phyloP scores from a whole-genome alignment of 2,888 invertebrate genomes.

The Eueremaeus valkanovi region DNA sequence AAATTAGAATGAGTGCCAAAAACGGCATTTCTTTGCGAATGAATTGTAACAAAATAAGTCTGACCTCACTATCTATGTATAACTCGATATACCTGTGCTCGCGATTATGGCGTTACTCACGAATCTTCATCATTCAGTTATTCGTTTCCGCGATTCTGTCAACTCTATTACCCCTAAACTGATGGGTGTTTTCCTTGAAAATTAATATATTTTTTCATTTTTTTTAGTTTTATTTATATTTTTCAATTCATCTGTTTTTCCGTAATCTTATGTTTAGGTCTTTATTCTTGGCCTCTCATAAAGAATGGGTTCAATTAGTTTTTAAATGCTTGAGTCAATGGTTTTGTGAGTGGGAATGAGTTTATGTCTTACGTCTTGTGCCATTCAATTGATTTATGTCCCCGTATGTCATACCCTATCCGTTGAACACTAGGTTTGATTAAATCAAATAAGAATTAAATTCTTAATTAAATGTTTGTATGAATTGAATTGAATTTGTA shows the following conservation, averaged over 20 bases:
- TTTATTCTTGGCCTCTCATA: too few relatives aligned
- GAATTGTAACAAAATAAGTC: background rate
- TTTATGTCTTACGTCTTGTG: too few relatives aligned
- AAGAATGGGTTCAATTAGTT: too few relatives aligned
- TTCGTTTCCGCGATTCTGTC: background rate
- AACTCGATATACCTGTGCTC: background rate
- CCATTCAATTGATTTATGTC: too few relatives aligned
- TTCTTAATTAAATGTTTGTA: too few relatives aligned
- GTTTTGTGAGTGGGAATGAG: too few relatives aligned
- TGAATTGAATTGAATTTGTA: too few relatives aligned
- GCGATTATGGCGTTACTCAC: background rate
- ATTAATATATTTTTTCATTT: background rate
- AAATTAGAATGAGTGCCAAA: background rate
- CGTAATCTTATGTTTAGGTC: too few relatives aligned
- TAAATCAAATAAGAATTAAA: too few relatives aligned
- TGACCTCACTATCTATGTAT: background rate
- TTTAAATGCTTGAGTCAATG: too few relatives aligned
- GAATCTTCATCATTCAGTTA: background rate
- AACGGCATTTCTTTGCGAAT: background rate
- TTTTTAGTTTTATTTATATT: background rate
- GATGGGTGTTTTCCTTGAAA: background rate
- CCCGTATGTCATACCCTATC: too few relatives aligned
- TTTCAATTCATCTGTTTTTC: background rate
- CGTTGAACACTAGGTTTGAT: too few relatives aligned
- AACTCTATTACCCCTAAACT: background rate